These are phyloP conservation scores for Zophobas atratus DNA, from an alignment of 1,140 invertebrate species.

Conservation along the genomic window DNA sequence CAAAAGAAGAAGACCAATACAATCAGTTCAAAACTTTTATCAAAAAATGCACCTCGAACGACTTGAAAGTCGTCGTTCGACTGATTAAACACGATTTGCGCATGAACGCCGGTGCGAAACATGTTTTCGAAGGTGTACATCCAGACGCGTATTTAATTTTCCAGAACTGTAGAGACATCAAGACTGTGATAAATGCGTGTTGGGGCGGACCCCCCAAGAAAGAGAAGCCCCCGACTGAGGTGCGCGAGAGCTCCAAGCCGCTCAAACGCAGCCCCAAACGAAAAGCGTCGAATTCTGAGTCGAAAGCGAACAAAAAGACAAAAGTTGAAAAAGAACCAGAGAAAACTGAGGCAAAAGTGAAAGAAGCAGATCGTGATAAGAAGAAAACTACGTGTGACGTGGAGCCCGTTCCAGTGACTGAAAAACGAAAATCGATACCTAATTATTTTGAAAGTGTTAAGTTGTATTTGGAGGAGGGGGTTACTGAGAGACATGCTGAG, in stretches of 20 bases:
- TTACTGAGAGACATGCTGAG: slow-evolving; percentile 21
- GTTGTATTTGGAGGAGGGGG: slow-evolving; percentile 45
- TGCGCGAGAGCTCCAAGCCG: slow-evolving; percentile 40
- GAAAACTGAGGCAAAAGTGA: neutral
- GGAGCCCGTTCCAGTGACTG: neutral
- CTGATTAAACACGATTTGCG: slow-evolving; percentile 92
- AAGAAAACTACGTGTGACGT: neutral
- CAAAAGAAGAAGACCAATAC: slow-evolving; percentile 91
- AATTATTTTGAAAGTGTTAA: slow-evolving; percentile 59
- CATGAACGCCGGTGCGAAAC: slow-evolving; percentile 93
- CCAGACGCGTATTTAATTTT: slow-evolving; percentile 90
- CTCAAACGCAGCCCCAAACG: neutral
- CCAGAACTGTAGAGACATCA: slow-evolving; percentile 86
- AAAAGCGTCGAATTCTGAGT: neutral
- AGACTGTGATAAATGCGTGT: slow-evolving; percentile 79
- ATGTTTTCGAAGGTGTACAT: slow-evolving; percentile 90
- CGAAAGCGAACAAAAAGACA: neutral
- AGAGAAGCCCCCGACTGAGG: slow-evolving; percentile 37
- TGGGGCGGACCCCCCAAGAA: slow-evolving; percentile 13
- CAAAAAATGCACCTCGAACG: slow-evolving; percentile 86
- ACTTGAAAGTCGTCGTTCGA: slow-evolving; percentile 89
- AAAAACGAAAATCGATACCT: slow-evolving; percentile 49
- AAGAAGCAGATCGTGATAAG: neutral
- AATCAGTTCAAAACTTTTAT: slow-evolving; percentile 82
- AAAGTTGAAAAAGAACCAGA: neutral